Conservation (phyloP, 2,888 invertebrate genomes). For the Caprella mutica region DNA sequence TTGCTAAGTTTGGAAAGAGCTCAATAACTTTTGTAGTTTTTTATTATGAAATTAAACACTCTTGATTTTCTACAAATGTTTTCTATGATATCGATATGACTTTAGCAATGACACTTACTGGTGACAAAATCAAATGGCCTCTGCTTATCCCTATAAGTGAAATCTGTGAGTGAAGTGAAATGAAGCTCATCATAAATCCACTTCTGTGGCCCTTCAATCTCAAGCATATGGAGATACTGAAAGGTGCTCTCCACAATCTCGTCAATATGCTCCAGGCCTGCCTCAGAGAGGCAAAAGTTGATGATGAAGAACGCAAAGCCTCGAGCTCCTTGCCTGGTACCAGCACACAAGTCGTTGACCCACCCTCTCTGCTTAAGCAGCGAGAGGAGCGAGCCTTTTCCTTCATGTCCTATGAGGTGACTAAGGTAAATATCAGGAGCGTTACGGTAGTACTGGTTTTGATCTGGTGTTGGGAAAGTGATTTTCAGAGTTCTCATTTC, state of each 20-base stretch:
- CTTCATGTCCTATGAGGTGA: conserved; percentile 91
- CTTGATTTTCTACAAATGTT: too few species aligned
- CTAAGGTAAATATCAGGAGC: conserved; percentile 82
- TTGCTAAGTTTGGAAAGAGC: too few species aligned
- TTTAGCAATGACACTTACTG: too few species aligned
- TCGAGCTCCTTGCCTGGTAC: conserved; percentile 62
- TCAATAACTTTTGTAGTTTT: too few species aligned
- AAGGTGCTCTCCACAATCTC: conserved; percentile 73
- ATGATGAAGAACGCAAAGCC: conserved; percentile 84
- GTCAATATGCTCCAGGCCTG: conserved; percentile 76
- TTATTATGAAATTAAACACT: too few species aligned
- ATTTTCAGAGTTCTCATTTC: conserved; percentile 74
- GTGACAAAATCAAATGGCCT: conserved; percentile 49
- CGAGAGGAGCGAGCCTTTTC: conserved; percentile 82
- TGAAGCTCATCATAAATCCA: conserved; percentile 89
- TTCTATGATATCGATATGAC: too few species aligned
- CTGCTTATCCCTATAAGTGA: conserved; percentile 75
- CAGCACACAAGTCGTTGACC: conserved; percentile 79
- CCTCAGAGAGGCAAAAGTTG: conserved; percentile 76
- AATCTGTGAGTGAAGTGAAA: conserved; percentile 66
- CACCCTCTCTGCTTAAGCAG: conserved; percentile 76
- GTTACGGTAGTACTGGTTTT: conserved; percentile 66
- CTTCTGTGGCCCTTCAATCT: conserved; percentile 58
- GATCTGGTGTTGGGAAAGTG: conserved; percentile 80
- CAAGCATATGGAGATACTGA: conserved; percentile 77